Evolutionary conservation across 92 coral and sea anemone genomes (phyloP).

Genomic region (Ricordea florida): DNA sequence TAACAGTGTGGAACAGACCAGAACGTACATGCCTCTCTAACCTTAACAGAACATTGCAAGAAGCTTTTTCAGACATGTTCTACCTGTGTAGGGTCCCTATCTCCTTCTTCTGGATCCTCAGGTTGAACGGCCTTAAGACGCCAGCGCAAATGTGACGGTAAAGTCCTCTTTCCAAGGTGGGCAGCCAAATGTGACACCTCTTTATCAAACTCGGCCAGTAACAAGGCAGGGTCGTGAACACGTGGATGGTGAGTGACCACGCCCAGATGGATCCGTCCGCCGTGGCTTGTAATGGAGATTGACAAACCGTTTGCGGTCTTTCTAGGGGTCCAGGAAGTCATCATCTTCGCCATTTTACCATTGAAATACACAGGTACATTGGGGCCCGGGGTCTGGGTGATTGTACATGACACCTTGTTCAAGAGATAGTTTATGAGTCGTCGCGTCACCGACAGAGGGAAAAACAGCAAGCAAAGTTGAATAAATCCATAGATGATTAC

Average conservation of each 20-base stretch:
- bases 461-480: slow-evolving; percentile 61
- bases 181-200: slow-evolving; percentile 65
- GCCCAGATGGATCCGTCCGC: slow-evolving; percentile 71
- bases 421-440: slow-evolving; percentile 59
- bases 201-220: slow-evolving; percentile 72
- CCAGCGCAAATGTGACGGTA: slow-evolving; percentile 86
- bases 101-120: slow-evolving; percentile 30
- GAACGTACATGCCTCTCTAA: background rate
- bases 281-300: slow-evolving; percentile 69
- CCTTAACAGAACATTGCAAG: background rate
- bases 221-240: slow-evolving; percentile 57
- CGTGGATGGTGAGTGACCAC: slow-evolving; percentile 55
- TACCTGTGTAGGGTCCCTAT: slow-evolving; percentile 5
- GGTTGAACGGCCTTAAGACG: slow-evolving; percentile 52
- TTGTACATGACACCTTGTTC: slow-evolving; percentile 74
- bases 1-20: background rate
- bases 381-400: slow-evolving; percentile 76
- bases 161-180: slow-evolving; percentile 71
- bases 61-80: slow-evolving; percentile 6
- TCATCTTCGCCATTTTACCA: slow-evolving; percentile 81
- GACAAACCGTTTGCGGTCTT: slow-evolving; percentile 64
- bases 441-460: slow-evolving; percentile 71
- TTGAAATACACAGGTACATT: slow-evolving; percentile 75
- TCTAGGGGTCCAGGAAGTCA: slow-evolving; percentile 80
- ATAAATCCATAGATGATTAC: slow-evolving; percentile 64